Conservation (phyloP, 2,797 vertebrate genomes). For the Pelobates cultripes region DNA sequence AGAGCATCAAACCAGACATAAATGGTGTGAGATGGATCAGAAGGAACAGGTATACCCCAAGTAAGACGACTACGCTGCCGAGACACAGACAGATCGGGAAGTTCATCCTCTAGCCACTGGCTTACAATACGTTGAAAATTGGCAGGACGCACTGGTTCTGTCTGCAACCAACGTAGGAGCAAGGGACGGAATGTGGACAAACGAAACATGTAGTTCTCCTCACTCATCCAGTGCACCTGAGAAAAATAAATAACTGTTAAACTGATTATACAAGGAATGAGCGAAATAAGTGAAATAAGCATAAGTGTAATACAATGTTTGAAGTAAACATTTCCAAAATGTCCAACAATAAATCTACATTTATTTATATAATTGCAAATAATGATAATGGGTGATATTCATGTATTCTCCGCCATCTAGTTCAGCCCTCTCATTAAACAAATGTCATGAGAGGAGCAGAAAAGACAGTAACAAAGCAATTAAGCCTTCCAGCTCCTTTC, state of each 20-base stretch:
- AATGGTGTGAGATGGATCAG: conserved; percentile 84
- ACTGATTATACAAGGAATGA: background rate
- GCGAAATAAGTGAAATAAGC: too few relatives aligned
- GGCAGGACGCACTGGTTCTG: conserved; percentile 74
- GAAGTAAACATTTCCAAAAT: too few relatives aligned
- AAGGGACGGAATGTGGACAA: conserved; percentile 80
- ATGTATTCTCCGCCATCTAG: too few relatives aligned
- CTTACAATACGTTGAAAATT: conserved; percentile 77
- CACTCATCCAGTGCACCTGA: conserved; percentile 92
- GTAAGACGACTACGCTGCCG: conserved; percentile 84
- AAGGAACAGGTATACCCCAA: conserved; percentile 92
- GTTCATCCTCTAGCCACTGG: conserved; percentile 83
- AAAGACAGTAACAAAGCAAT: too few relatives aligned
- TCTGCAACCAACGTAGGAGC: conserved; percentile 83
- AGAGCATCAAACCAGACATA: conserved; percentile 97
- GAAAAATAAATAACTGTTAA: background rate
- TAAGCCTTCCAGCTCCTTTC: too few relatives aligned
- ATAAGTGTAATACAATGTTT: too few relatives aligned
- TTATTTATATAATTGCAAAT: too few relatives aligned
- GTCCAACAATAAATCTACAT: too few relatives aligned
- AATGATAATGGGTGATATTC: too few relatives aligned
- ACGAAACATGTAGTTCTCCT: conserved; percentile 95
- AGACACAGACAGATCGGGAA: conserved; percentile 91
- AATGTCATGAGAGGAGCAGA: too few relatives aligned
- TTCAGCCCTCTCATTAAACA: too few relatives aligned